Percentiles rank a stretch among this genome's conserved stretches.
Evolutionary conservation across 2,113 vertebrate genomes (phyloP).

Genomic region (Aldabrachelys gigantea): DNA sequence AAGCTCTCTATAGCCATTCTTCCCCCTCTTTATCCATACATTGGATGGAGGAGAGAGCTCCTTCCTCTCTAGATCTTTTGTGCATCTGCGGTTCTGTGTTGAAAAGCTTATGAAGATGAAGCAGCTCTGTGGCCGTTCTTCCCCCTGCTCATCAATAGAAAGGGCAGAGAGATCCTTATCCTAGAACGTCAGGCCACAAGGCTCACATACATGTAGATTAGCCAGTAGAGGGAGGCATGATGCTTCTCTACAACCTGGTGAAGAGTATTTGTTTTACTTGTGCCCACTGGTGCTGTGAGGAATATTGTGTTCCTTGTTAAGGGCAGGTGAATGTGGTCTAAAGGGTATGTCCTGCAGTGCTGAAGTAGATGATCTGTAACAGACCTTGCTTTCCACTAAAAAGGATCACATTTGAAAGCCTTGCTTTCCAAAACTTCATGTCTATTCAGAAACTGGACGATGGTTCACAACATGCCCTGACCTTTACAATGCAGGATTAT

Average conservation of each 20-base stretch:
- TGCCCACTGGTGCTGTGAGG: background rate
- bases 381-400: background rate
- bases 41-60: background rate
- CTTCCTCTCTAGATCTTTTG: background rate
- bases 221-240: background rate
- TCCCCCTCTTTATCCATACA: background rate
- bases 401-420: background rate
- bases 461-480: background rate
- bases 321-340: background rate
- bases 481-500: background rate
- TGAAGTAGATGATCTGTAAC: background rate
- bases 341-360: background rate
- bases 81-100: background rate
- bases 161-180: background rate
- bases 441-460: background rate
- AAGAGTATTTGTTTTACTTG: background rate
- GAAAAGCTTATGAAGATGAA: background rate
- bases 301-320: background rate
- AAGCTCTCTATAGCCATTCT: background rate
- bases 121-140: background rate
- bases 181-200: background rate
- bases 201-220: background rate
- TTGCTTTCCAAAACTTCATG: rapidly evolving
- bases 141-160: background rate
- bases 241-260: background rate